A percentile compares a stretch with the other conserved stretches of the same genome.
phyloP scores from a whole-genome alignment of 1,140 invertebrate species.

The Eupeodes corollae region DNA sequence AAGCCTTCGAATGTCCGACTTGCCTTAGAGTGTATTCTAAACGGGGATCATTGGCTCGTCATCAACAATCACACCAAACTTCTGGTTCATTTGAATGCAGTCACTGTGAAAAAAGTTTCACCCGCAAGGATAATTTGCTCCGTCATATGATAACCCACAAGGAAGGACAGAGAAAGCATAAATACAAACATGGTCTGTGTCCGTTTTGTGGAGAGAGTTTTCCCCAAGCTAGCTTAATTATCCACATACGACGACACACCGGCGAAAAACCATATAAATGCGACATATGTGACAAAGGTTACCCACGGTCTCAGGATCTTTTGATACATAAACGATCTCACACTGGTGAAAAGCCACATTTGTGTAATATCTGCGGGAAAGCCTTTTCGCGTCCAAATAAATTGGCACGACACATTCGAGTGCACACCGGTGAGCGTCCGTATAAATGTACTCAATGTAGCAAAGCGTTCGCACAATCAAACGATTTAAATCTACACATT shows the following conservation, averaged over 20 bases:
- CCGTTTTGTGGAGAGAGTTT: conserved; percentile 44
- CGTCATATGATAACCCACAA: conserved; percentile 23
- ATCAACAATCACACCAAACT: conserved; percentile 15
- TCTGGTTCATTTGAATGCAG: conserved; percentile 21
- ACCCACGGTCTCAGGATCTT: conserved; percentile 25
- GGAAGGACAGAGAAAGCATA: conserved; percentile 1
- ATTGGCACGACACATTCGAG: conserved; percentile 47
- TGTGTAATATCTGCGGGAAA: conserved; percentile 42
- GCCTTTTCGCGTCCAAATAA: conserved; percentile 42
- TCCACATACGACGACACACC: conserved; percentile 47
- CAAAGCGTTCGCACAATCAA: conserved; percentile 45
- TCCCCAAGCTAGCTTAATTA: conserved; percentile 42
- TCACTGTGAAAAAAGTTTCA: conserved; percentile 42
- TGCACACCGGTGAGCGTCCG: conserved; percentile 45
- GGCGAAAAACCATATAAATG: conserved; percentile 33
- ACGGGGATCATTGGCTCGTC: conserved; percentile 13
- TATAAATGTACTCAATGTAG: conserved; percentile 45
- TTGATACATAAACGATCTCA: conserved; percentile 43
- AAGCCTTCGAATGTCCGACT: conserved; percentile 13
- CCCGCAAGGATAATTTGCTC: conserved; percentile 37
- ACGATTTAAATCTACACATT: conserved; percentile 44
- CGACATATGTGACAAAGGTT: conserved; percentile 22
- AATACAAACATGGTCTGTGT: conserved; percentile 31
- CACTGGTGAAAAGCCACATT: conserved; percentile 44
- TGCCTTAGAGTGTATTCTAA: conserved; percentile 24